Evolutionary conservation across 2,888 invertebrate species (phyloP).

Genomic region (Thera britannica): DNA sequence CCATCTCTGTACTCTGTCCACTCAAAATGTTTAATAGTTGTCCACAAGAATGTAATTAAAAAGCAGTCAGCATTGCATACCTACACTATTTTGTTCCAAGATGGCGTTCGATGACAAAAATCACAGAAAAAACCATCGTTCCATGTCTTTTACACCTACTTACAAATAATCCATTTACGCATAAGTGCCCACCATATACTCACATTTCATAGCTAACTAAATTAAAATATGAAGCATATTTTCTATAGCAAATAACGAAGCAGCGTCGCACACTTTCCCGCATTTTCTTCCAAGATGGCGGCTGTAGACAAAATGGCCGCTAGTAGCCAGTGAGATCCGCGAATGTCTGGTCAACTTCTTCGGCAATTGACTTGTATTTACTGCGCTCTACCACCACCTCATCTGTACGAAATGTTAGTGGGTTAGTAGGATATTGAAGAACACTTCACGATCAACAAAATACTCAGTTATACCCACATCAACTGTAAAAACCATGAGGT

Average conservation of each 20-base stretch:
- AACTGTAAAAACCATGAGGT: too few species aligned
- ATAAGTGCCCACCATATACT: background rate
- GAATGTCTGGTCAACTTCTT: conserved; percentile 98
- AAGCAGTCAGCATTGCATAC: background rate
- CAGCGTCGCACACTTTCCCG: conserved; percentile 43
- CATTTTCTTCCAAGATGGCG: conserved; percentile 56
- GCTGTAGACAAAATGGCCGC: conserved; percentile 37
- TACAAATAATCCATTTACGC: background rate
- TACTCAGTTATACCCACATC: too few species aligned
- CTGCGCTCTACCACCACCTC: conserved; percentile 96
- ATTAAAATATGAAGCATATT: conserved; percentile 28
- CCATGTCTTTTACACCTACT: background rate
- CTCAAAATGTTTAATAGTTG: background rate
- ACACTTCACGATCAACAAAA: conserved; percentile 14
- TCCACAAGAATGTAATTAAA: background rate
- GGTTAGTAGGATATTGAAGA: conserved; percentile 46
- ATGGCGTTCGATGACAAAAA: background rate
- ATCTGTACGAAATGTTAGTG: conserved; percentile 86
- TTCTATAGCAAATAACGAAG: conserved; percentile 35
- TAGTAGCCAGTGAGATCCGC: conserved; percentile 97
- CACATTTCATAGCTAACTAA: background rate
- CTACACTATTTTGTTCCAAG: background rate
- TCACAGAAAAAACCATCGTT: conserved; percentile 5
- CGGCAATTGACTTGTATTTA: conserved; percentile 98
- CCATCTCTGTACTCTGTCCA: background rate